Evolutionary conservation across 2,888 invertebrate species (phyloP).

Genomic region (Drosophila paramelanica): DNA sequence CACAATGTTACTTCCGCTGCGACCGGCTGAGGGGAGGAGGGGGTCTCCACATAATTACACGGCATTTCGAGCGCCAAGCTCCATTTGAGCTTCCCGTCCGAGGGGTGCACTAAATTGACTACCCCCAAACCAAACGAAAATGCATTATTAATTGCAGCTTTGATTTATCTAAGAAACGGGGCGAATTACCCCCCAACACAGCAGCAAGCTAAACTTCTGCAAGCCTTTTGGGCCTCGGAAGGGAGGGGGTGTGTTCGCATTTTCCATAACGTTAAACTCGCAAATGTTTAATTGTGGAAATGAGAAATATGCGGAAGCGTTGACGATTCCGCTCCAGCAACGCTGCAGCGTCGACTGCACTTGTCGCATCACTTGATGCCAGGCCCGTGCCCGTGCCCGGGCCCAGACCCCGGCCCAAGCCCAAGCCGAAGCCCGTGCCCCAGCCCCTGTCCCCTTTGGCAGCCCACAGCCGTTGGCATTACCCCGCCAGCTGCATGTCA

Average conservation of each 20-base stretch:
- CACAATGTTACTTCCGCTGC: conserved; percentile 50
- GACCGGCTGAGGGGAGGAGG: background rate
- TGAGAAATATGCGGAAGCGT: conserved; percentile 82
- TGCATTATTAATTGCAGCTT: conserved; percentile 75
- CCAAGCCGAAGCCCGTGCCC: conserved; percentile 7
- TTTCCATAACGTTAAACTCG: conserved; percentile 66
- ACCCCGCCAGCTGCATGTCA: conserved; percentile 52
- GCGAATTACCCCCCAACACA: conserved; percentile 6
- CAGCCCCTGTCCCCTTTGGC: conserved; percentile 1
- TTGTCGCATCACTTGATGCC: conserved; percentile 80
- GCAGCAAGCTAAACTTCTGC: background rate
- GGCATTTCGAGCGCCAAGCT: conserved; percentile 60
- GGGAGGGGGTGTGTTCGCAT: conserved; percentile 19
- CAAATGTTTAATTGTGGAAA: conserved; percentile 81
- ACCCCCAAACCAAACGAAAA: conserved; percentile 36
- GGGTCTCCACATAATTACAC: conserved; percentile 59
- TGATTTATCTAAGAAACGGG: conserved; percentile 74
- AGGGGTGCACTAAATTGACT: conserved; percentile 54
- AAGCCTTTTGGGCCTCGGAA: too few species aligned
- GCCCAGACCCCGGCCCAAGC: conserved; percentile 1
- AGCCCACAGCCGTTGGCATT: conserved; percentile 1
- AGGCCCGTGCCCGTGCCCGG: conserved; percentile 44
- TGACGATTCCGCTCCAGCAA: conserved; percentile 80
- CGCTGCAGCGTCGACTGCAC: conserved; percentile 69
- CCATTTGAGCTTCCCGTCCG: conserved; percentile 70